Evolutionary conservation across 2,888 invertebrate species (phyloP).

Genomic region (Imbricaverruca yamaguchii): DNA sequence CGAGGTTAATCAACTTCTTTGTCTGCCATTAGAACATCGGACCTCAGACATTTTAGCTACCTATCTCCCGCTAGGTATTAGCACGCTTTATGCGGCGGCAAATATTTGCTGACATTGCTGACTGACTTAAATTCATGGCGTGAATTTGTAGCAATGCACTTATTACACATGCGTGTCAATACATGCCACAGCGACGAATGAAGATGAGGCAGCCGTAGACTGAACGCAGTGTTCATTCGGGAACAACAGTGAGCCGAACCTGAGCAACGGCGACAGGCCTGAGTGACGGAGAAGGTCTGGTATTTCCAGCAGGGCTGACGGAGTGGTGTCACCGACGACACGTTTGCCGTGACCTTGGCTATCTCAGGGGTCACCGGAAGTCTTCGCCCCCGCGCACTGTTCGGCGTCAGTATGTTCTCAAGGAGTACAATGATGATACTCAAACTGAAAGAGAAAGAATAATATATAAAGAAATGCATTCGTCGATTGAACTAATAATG

Average conservation of each 20-base stretch:
- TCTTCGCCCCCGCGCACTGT: neutral
- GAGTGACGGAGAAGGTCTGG: neutral
- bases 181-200: neutral
- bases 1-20: too few species aligned
- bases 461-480: neutral
- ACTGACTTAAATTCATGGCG: too few species aligned
- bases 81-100: too few species aligned
- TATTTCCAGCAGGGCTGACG: neutral
- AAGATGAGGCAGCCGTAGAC: neutral
- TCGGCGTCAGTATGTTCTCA: neutral
- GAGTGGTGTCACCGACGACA: neutral
- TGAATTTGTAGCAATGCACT: too few species aligned
- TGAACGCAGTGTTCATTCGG: neutral
- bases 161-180: too few species aligned
- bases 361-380: neutral
- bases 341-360: neutral
- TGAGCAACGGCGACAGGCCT: neutral
- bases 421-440: neutral
- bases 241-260: neutral
- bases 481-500: neutral
- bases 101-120: too few species aligned
- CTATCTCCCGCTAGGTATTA: too few species aligned
- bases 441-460: neutral
- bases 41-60: too few species aligned
- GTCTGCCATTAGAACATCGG: too few species aligned